Conservation (phyloP, 2,797 vertebrate species). For the Betta splendens region DNA sequence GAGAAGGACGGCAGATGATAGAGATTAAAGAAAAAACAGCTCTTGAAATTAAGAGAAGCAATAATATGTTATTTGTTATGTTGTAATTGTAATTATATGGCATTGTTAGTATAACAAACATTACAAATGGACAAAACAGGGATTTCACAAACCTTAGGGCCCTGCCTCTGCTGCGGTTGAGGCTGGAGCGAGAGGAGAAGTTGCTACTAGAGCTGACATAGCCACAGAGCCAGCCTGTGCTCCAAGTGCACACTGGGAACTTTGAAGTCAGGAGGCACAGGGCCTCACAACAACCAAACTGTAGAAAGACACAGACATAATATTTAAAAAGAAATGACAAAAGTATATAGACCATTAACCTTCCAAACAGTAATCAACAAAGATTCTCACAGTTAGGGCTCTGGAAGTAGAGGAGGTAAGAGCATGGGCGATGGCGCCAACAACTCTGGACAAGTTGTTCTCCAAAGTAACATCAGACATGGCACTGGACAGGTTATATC, state of each 20-base stretch:
- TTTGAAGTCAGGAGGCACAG: slow-evolving; percentile 88
- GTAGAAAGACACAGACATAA: slow-evolving; percentile 4
- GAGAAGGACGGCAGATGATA: not conserved
- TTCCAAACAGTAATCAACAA: not conserved
- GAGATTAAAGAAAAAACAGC: not conserved
- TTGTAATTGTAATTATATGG: too few species aligned
- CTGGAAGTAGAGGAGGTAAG: slow-evolving; percentile 90
- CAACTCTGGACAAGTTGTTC: slow-evolving; percentile 94
- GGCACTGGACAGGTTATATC: slow-evolving; percentile 86
- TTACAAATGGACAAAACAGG: too few species aligned
- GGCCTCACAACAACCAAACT: slow-evolving; percentile 98
- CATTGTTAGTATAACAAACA: too few species aligned
- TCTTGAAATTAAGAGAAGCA: not conserved
- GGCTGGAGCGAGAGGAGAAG: slow-evolving; percentile 58
- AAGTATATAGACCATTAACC: not conserved
- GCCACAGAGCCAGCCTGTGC: slow-evolving; percentile 94
- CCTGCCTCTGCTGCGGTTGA: slow-evolving; percentile 68
- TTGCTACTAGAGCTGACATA: slow-evolving; percentile 79
- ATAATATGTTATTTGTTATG: not conserved
- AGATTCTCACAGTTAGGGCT: slow-evolving; percentile 87
- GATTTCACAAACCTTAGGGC: slow-evolving; percentile 58
- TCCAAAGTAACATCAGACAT: slow-evolving; percentile 91
- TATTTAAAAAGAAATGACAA: not conserved
- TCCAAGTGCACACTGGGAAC: slow-evolving; percentile 93
- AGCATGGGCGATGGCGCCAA: slow-evolving; percentile 89